phyloP scores from a whole-genome alignment of 2,888 invertebrate species.

The Apomyelois bistriatella region DNA sequence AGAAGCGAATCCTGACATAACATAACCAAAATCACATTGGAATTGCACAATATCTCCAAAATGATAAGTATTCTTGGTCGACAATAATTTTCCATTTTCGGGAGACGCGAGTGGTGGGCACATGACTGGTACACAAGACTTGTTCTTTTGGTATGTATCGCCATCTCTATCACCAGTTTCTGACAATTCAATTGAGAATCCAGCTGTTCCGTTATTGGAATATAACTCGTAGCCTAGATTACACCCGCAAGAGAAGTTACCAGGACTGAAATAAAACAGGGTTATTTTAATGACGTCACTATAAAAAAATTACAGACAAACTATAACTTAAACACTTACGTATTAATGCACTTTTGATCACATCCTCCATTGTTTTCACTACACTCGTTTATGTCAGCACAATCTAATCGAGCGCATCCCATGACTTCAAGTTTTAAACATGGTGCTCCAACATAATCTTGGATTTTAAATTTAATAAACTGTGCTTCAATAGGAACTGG shows the following conservation, averaged over 20 bases:
- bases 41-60: constrained; percentile 94
- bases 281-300: too few species aligned
- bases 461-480: constrained; percentile 90
- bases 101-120: constrained; percentile 88
- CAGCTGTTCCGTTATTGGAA: constrained; percentile 92
- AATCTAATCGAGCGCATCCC: constrained; percentile 95
- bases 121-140: constrained; percentile 96
- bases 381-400: constrained; percentile 94
- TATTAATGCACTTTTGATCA: constrained; percentile 95
- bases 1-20: constrained; percentile 92
- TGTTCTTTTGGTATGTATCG: constrained; percentile 93
- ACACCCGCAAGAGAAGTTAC: constrained; percentile 92
- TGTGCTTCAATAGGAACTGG: constrained; percentile 95
- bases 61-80: constrained; percentile 90
- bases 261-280: constrained; percentile 80
- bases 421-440: constrained; percentile 94
- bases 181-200: constrained; percentile 87
- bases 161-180: constrained; percentile 94
- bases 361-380: constrained; percentile 92
- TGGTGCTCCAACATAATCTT: constrained; percentile 93
- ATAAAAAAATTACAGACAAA: neutral
- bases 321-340: constrained; percentile 52
- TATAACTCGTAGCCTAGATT: constrained; percentile 95
- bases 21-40: constrained; percentile 96
- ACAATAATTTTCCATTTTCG: constrained; percentile 91